These are phyloP conservation scores for Condylura cristata DNA, from an alignment of 2,113 vertebrate genomes.

Conservation along the genomic window DNA sequence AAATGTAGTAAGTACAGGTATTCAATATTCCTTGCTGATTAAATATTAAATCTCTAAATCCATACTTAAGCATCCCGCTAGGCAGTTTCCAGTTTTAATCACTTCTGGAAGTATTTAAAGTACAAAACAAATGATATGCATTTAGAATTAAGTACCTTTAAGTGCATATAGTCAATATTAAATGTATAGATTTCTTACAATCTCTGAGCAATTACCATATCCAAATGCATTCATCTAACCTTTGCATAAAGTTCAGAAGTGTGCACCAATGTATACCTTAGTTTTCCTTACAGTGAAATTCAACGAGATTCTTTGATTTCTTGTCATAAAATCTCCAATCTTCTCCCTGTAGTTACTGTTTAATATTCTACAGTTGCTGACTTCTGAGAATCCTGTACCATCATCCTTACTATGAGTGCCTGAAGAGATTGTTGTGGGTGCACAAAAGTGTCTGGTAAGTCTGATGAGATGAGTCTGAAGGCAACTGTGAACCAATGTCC, in stretches of 20 bases:
- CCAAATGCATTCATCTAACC: not conserved
- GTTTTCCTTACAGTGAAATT: not conserved
- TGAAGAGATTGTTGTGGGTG: not conserved
- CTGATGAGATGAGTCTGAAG: not conserved
- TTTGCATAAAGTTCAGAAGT: not conserved
- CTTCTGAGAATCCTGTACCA: not conserved
- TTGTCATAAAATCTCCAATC: not conserved
- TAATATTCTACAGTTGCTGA: not conserved
- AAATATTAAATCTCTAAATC: not conserved
- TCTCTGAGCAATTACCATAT: not conserved
- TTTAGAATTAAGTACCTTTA: not conserved
- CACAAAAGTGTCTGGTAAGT: too few relatives aligned
- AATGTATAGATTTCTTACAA: not conserved
- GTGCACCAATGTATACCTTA: not conserved
- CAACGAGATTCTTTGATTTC: not conserved
- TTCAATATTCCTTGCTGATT: not conserved
- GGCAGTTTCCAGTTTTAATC: not conserved
- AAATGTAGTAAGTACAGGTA: not conserved
- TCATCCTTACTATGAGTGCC: not conserved
- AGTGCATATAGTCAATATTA: not conserved
- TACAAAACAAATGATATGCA: not conserved
- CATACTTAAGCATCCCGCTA: not conserved
- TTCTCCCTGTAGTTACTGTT: not conserved
- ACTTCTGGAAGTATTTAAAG: not conserved
- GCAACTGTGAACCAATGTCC: not conserved